Evolutionary conservation across 2,797 vertebrate genomes (phyloP).

Genomic region (Hypotaenidia okinawae): DNA sequence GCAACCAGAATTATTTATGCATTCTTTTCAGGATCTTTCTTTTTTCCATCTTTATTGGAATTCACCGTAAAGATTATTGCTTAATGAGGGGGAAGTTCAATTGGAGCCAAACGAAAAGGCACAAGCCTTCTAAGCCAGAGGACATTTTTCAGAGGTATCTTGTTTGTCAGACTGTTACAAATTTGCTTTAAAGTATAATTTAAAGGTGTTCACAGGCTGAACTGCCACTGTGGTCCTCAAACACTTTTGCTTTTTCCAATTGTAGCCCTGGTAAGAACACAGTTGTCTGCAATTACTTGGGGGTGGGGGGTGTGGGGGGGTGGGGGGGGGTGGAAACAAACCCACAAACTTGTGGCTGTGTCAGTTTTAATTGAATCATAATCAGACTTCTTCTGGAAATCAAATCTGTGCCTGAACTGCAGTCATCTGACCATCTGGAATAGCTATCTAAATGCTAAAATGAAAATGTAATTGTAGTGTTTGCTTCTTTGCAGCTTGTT

Average conservation of each 20-base stretch:
- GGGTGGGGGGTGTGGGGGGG: no score
- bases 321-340: no score
- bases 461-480: background rate
- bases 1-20: slow-evolving; percentile 58
- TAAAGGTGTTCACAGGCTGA: background rate
- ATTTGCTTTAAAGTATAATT: background rate
- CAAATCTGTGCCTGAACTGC: background rate
- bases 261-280: background rate
- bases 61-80: slow-evolving; percentile 39
- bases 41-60: slow-evolving; percentile 32
- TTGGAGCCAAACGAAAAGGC: slow-evolving; percentile 6
- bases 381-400: slow-evolving; percentile 19
- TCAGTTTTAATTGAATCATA: slow-evolving; percentile 23
- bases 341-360: background rate
- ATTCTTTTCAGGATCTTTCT: slow-evolving; percentile 47
- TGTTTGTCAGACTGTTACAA: background rate
- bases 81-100: slow-evolving; percentile 57
- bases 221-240: background rate
- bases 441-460: background rate
- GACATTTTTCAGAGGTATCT: slow-evolving; percentile 25
- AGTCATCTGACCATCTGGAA: slow-evolving; percentile 4
- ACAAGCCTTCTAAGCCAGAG: slow-evolving; percentile 10
- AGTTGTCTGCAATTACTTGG: background rate
- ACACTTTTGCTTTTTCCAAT: background rate
- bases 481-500: slow-evolving; percentile 31